Conservation (phyloP, 2,113 vertebrate species). For the Leptodactylus fuscus region DNA sequence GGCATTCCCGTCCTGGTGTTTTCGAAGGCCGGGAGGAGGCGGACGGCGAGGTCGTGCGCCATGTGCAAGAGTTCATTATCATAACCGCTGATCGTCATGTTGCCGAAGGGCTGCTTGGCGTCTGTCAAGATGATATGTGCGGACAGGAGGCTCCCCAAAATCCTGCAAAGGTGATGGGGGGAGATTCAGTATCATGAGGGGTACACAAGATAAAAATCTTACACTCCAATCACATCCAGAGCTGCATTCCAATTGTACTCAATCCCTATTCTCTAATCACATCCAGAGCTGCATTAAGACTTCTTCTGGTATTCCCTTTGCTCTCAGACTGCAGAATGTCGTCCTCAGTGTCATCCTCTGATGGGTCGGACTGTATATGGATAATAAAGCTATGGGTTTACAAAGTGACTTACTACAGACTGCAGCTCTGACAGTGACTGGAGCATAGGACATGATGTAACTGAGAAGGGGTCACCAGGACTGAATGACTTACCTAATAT, state of each 20-base stretch:
- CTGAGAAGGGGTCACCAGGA: no score
- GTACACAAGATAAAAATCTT: no score
- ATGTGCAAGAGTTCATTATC: slow-evolving; percentile 92
- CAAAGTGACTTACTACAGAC: no score
- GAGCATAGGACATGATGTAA: no score
- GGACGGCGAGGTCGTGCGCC: slow-evolving; percentile 93
- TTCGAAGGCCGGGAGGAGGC: slow-evolving; percentile 95
- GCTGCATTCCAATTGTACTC: neutral
- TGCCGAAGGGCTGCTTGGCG: slow-evolving; percentile 90
- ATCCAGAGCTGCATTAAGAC: no score
- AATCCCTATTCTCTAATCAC: no score
- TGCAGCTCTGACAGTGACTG: neutral
- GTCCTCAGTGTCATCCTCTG: no score
- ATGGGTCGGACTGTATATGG: no score
- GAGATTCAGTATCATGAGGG: no score
- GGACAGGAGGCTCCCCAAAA: slow-evolving; percentile 94
- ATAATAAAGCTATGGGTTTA: no score
- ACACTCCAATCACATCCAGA: neutral
- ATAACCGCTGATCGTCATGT: slow-evolving; percentile 87
- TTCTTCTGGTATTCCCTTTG: no score
- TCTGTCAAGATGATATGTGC: slow-evolving; percentile 96
- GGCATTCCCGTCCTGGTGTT: slow-evolving; percentile 98
- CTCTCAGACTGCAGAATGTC: no score
- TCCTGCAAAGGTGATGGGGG: slow-evolving; percentile 71
- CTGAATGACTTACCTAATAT: slow-evolving; percentile 86